Base-by-base conservation (phyloP, 2,888 invertebrate genomes). In the Sipha maydis region DNA sequence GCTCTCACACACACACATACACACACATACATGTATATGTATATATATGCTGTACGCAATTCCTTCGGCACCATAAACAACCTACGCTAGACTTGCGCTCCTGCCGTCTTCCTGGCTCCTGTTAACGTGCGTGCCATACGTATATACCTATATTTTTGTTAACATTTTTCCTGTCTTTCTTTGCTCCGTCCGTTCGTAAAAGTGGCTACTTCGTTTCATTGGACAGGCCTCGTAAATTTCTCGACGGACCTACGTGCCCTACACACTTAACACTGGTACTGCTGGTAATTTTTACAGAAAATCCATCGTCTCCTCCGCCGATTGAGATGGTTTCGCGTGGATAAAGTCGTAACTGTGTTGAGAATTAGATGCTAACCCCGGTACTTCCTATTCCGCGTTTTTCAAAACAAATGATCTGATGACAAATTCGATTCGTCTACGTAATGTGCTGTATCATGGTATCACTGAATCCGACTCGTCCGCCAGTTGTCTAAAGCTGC, bases 1-100 rank as follows among this genome's bases (percentile, higher is more conserved):
- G 41, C 28, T 61, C 21, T 11, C n/a, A n/a, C n/a, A n/a, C n/a
- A n/a, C n/a, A n/a, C n/a, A n/a, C n/a, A n/a, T n/a, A n/a, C n/a
- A n/a, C n/a, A n/a, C n/a, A n/a, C n/a, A n/a, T n/a, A n/a, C n/a
- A 54, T 7, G 17, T 54, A 7, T 54, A 54, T 14, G 17, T 48
- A 48, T 48, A 48, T 82, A 67, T 19, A 11, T 41, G 80, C 61
- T 8, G 34, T 41, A 5, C 25, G 31, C 48, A 8, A 28, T 80
- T 69, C 67, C 80, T 69, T 5, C 3, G 1, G 56, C 25, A 41
- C 67, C 17, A 82, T 82, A 82, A 82, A 82, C 80, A 67, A 80
- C 67, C 61, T 21, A 38, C 80, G 67, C 41, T 38, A 19, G 38
- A 41, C 80, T 69, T 21, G 5, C 9, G 67, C 25, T 25, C 21